Percentiles rank a stretch among this genome's conserved stretches.
phyloP scores from a whole-genome alignment of 2,113 vertebrate genomes.

The Corythornis cristatus region DNA sequence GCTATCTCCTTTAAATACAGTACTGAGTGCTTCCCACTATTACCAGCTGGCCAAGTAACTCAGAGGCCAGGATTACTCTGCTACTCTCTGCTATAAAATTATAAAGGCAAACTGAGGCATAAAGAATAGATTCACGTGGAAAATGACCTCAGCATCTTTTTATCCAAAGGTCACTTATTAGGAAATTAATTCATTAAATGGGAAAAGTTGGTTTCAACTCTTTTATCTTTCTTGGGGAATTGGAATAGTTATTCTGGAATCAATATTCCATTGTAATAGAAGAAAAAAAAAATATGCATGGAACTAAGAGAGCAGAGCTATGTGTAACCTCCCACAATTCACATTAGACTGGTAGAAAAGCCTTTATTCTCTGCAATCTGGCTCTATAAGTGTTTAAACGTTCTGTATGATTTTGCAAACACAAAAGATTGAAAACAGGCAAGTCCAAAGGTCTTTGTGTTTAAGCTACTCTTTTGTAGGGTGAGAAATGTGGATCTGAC shows the following conservation, averaged over 20 bases:
- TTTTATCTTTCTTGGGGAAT: neutral
- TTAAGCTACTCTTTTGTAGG: neutral
- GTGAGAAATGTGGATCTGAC: neutral
- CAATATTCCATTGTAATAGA: neutral
- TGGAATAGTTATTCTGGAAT: neutral
- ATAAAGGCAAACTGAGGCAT: neutral
- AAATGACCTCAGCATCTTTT: neutral
- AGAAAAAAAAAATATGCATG: neutral
- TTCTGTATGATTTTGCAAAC: neutral
- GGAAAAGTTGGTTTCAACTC: neutral
- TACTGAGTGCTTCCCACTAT: rapidly evolving
- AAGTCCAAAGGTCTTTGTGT: neutral
- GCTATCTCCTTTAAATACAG: neutral
- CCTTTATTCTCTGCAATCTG: neutral
- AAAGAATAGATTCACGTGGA: neutral
- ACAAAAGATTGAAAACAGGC: neutral
- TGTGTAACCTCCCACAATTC: neutral
- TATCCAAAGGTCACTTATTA: neutral
- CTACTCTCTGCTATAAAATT: neutral
- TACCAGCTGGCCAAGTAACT: neutral
- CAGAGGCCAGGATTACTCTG: neutral
- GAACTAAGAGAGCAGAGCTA: neutral
- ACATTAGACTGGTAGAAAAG: neutral
- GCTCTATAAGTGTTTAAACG: neutral
- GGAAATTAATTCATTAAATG: neutral